A percentile compares a stretch with the other conserved stretches of the same genome.
phyloP scores from a whole-genome alignment of 1,140 invertebrate genomes.

The Drosophila chauvacae region DNA sequence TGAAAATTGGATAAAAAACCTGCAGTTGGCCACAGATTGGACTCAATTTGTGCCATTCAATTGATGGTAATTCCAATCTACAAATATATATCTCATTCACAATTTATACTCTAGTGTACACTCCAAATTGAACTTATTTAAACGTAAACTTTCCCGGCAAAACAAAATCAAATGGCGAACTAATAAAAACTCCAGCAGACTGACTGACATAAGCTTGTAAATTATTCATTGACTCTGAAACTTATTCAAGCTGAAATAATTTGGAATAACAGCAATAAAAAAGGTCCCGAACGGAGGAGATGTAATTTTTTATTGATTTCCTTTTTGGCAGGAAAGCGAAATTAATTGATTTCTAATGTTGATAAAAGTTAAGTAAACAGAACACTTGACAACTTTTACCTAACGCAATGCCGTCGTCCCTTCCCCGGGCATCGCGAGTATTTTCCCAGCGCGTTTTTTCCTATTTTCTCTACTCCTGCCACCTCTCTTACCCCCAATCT shows the following conservation, averaged over 20 bases:
- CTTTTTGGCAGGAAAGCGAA: constrained; percentile 30
- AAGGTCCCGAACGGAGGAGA: constrained; percentile 2
- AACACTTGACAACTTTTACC: constrained; percentile 60
- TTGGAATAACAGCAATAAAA: constrained; percentile 29
- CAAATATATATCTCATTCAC: not conserved
- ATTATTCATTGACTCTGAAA: constrained; percentile 38
- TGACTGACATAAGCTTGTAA: constrained; percentile 12
- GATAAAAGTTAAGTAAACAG: constrained; percentile 60
- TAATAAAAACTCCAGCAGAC: constrained; percentile 11
- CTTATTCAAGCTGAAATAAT: constrained; percentile 35
- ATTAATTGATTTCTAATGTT: constrained; percentile 74
- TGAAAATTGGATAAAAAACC: constrained; percentile 9
- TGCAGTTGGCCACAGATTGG: constrained; percentile 8
- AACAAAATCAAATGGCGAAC: constrained; percentile 9
- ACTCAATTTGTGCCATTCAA: constrained; percentile 12
- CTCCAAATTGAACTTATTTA: not conserved
- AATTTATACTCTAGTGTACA: not conserved
- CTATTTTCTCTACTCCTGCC: constrained; percentile 11
- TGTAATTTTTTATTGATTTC: constrained; percentile 60
- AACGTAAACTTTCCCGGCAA: constrained; percentile 3
- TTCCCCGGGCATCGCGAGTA: not conserved
- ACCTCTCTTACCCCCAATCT: constrained; percentile 3
- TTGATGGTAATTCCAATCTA: constrained; percentile 10
- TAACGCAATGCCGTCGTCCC: not conserved
- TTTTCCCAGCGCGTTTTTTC: constrained; percentile 11